Evolutionary conservation across 2,888 invertebrate genomes (phyloP), one percentile per base, ranked within the genome.

Genomic region (Gandaritis pyraliata): DNA sequence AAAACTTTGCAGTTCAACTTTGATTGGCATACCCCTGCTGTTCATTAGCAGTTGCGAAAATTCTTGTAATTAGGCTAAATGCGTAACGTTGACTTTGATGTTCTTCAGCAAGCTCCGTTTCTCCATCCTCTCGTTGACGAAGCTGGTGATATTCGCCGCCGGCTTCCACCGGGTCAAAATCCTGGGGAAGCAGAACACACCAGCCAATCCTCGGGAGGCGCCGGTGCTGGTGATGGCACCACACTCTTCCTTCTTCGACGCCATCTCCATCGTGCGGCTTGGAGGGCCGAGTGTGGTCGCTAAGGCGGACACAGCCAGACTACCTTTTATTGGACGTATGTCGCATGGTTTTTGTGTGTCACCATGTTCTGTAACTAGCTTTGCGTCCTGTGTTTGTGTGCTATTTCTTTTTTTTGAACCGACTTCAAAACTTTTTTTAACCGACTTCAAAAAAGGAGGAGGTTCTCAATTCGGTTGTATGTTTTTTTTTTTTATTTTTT

Each of bases 241-340:
- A 2, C 98, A 98, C 85, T 98, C 98, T 41, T 95, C 96, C 61
- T 98, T 96, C 94, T 96, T 97, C 89, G 98, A 98, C 88, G 96
- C 97, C 64, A 94, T 98, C 68, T 94, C 96, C 73, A 96, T 97
- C 76, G 95, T 97, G 62, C 94, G 94, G 79, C 94, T 97, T 71
- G 96, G 95, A n/a, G 96, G 96, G 52, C 97, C 97, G 29, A 96
- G 97, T 75, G 96, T 98, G 81, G 98, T 98, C 72, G 97, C 98
- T 66, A 98, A 97, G 85, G 96, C 95, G 16, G 97, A 97, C 82
- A 96, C 97, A 29, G 95, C 95, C 55, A 92, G 94, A 65, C 94
- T 97, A 75, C 97, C 98, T 61, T 93, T 98, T 77, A 95, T 98
- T 87, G 98, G 98, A 95, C 97, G 98, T 98, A 96, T 86, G 96